These are phyloP conservation scores for Cyanistes caeruleus DNA, from an alignment of 2,113 vertebrate species.

Conservation along the genomic window DNA sequence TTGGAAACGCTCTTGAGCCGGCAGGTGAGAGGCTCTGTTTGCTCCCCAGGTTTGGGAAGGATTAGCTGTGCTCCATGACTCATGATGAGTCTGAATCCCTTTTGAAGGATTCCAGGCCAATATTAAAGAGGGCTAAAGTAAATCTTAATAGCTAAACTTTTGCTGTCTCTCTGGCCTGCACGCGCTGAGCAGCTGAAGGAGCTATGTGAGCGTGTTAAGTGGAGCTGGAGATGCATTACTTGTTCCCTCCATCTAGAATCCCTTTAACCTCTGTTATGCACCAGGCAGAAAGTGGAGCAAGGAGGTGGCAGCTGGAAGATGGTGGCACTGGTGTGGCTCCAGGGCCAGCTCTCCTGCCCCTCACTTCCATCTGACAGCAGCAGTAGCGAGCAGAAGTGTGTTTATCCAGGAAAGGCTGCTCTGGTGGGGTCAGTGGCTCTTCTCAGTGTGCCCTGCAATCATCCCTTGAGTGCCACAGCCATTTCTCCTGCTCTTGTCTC, in stretches of 20 bases:
- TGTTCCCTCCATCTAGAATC: background rate
- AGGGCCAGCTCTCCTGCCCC: background rate
- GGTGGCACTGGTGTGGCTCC: background rate
- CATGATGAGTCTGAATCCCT: background rate
- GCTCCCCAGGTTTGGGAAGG: slow-evolving; percentile 3
- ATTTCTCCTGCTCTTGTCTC: background rate
- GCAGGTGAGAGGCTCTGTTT: slow-evolving; percentile 30
- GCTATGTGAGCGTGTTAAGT: background rate
- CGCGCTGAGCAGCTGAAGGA: background rate
- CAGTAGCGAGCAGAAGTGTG: background rate
- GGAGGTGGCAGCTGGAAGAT: background rate
- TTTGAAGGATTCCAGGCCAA: slow-evolving; percentile 25
- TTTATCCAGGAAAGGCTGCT: background rate
- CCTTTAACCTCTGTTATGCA: background rate
- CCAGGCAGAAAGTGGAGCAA: background rate
- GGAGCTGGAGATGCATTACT: background rate
- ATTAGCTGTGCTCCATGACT: slow-evolving; percentile 24
- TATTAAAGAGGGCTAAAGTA: background rate
- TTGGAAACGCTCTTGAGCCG: background rate
- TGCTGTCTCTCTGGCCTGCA: background rate
- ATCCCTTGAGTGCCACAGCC: background rate
- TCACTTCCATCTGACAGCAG: background rate
- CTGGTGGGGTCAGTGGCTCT: background rate
- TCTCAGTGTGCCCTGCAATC: background rate
- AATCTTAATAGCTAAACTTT: background rate